Evolutionary conservation across 1,140 invertebrate species (phyloP).

Genomic region (Ctenoplectra terminalis): DNA sequence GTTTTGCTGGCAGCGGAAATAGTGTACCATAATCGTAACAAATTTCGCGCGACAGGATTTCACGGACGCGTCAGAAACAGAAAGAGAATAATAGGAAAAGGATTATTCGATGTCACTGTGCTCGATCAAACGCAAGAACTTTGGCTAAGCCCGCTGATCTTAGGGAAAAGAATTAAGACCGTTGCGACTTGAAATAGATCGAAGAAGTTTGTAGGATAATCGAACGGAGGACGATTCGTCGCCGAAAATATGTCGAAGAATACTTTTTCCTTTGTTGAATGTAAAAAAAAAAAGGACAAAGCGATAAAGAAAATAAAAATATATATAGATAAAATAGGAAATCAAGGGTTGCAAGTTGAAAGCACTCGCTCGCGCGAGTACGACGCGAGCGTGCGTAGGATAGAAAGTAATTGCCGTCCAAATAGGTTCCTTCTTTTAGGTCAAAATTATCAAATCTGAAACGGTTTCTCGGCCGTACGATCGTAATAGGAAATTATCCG

Average conservation of each 20-base stretch:
- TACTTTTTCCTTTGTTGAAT: background rate
- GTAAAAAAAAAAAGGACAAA: background rate
- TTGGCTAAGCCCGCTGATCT: background rate
- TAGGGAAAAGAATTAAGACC: background rate
- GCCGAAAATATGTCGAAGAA: background rate
- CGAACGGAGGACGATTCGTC: background rate
- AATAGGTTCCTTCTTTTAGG: conserved; percentile 63
- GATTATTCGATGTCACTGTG: conserved; percentile 11
- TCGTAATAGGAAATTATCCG: background rate
- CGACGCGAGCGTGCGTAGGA: conserved; percentile 31
- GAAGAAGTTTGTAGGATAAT: background rate
- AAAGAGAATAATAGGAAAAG: background rate
- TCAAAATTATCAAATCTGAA: conserved; percentile 56
- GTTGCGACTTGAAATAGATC: too few relatives aligned
- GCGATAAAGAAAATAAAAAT: background rate
- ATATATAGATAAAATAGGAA: background rate
- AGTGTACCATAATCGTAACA: background rate
- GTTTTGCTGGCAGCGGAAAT: background rate
- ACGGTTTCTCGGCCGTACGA: conserved; percentile 9
- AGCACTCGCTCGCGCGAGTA: background rate
- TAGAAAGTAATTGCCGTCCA: conserved; percentile 77
- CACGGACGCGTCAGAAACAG: background rate
- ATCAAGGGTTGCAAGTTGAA: background rate
- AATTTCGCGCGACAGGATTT: background rate
- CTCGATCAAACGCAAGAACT: conserved; percentile 43